Evolutionary conservation across 2,888 invertebrate species (phyloP).

Genomic region (Pseudococcus jackbeardsleyi): DNA sequence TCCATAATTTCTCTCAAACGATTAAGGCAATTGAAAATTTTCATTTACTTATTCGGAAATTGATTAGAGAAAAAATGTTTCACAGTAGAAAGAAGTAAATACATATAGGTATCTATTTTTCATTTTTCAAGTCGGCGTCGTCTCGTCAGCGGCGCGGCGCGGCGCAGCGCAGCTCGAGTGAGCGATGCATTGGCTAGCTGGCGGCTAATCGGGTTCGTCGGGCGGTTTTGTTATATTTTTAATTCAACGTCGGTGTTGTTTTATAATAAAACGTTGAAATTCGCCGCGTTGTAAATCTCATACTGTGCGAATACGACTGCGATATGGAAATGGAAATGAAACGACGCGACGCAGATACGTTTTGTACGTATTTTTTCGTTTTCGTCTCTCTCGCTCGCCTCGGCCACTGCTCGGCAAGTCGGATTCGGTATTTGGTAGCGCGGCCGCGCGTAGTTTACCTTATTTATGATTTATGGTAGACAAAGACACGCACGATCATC

Average conservation of each 20-base stretch:
- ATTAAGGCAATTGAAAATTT: background rate
- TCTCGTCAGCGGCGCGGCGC: background rate
- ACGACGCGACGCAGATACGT: slow-evolving; percentile 6
- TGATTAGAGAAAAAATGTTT: slow-evolving; percentile 4
- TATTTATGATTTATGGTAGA: slow-evolving; percentile 30
- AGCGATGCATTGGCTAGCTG: background rate
- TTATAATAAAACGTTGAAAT: slow-evolving; percentile 7
- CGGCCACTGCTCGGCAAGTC: background rate
- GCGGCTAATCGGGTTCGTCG: background rate
- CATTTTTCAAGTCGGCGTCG: slow-evolving; percentile 25
- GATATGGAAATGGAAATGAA: too few species aligned
- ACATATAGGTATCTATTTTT: too few species aligned
- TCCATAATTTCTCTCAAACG: too few species aligned
- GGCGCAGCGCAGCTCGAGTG: background rate
- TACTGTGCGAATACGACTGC: background rate
- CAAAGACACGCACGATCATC: slow-evolving; percentile 51
- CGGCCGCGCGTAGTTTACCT: slow-evolving; percentile 19
- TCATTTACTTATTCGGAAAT: slow-evolving; percentile 34
- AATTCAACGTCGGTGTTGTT: background rate
- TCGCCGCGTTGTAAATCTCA: slow-evolving; percentile 26
- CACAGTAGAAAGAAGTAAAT: background rate
- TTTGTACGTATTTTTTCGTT: background rate
- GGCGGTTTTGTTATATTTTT: background rate
- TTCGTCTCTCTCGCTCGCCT: background rate
- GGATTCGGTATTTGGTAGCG: background rate